phyloP scores from a whole-genome alignment of 23 tunicate species.

The Halocynthia roretzi region DNA sequence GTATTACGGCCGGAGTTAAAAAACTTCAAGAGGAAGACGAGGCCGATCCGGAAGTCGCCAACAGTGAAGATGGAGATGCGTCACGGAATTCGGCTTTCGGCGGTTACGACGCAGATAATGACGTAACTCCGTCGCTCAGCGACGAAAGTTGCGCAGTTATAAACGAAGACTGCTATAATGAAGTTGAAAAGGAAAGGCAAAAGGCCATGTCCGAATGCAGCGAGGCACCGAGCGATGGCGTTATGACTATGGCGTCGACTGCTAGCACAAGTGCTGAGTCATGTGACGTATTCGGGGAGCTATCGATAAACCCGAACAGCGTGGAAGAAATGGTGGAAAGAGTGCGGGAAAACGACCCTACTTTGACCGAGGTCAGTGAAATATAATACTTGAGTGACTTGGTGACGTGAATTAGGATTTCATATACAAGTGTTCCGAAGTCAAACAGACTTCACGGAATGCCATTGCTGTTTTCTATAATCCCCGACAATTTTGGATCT shows the following conservation, averaged over 20 bases:
- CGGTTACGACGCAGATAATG: slow-evolving; percentile 33
- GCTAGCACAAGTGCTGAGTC: slow-evolving; percentile 79
- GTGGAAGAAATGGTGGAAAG: slow-evolving; percentile 78
- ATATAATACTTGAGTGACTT: neutral
- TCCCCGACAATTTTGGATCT: too few species aligned
- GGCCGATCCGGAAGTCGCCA: slow-evolving; percentile 18
- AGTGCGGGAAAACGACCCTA: slow-evolving; percentile 65
- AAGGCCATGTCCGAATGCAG: slow-evolving; percentile 27
- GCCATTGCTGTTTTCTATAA: too few species aligned
- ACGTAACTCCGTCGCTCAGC: slow-evolving; percentile 43
- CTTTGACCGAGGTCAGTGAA: slow-evolving; percentile 54
- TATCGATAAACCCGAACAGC: slow-evolving; percentile 79
- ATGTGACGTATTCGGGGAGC: slow-evolving; percentile 86
- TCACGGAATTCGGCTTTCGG: slow-evolving; percentile 27
- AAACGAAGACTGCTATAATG: slow-evolving; percentile 6
- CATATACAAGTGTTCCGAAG: too few species aligned
- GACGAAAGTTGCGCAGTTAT: slow-evolving; percentile 31
- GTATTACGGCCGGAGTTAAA: slow-evolving; percentile 77
- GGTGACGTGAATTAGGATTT: too few species aligned
- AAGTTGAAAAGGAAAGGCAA: slow-evolving; percentile 7
- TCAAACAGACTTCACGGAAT: too few species aligned
- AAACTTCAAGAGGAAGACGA: slow-evolving; percentile 18
- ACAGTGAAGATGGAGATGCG: slow-evolving; percentile 10
- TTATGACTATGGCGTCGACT: slow-evolving; percentile 18
- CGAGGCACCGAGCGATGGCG: slow-evolving; percentile 9